Evolutionary conservation across 1,140 invertebrate genomes (phyloP).

Genomic region (Odontomachus brunneus): DNA sequence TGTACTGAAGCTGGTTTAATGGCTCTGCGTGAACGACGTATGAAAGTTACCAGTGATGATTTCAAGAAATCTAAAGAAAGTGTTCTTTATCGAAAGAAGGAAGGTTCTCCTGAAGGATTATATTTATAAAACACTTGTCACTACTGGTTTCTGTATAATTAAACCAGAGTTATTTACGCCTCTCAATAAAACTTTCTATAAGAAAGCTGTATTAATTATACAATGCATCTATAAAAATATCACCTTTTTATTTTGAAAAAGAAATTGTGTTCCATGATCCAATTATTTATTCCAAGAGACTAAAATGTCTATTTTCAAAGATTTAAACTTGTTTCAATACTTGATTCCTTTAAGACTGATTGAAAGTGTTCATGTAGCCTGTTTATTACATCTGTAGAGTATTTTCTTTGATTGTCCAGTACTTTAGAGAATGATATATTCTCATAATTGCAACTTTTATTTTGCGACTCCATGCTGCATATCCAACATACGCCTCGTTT

Average conservation of each 20-base stretch:
- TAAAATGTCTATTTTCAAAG: neutral
- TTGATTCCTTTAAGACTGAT: slow-evolving; percentile 70
- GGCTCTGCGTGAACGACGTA: slow-evolving; percentile 98
- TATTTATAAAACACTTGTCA: slow-evolving; percentile 92
- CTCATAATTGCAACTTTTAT: slow-evolving; percentile 38
- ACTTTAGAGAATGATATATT: slow-evolving; percentile 69
- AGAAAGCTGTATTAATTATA: slow-evolving; percentile 38
- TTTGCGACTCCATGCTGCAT: slow-evolving; percentile 68
- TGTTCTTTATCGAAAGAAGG: slow-evolving; percentile 99
- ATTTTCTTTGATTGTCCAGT: slow-evolving; percentile 71
- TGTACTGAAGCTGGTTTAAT: slow-evolving; percentile 99
- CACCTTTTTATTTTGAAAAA: neutral
- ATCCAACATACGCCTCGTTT: slow-evolving; percentile 79
- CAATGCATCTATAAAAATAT: slow-evolving; percentile 3
- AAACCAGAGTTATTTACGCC: slow-evolving; percentile 14
- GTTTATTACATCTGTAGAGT: slow-evolving; percentile 68
- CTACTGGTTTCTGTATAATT: slow-evolving; percentile 57
- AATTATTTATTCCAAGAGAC: slow-evolving; percentile 18
- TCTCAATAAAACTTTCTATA: slow-evolving; percentile 61
- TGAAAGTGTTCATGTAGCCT: slow-evolving; percentile 75
- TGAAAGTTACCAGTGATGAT: slow-evolving; percentile 99
- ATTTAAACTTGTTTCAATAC: slow-evolving; percentile 45
- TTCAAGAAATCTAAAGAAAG: slow-evolving; percentile 99
- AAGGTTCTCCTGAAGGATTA: slow-evolving; percentile 99
- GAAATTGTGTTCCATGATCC: neutral